Evolutionary conservation across 2,113 vertebrate species (phyloP), one percentile per base, ranked within the genome.

Genomic region (Orycteropus afer): DNA sequence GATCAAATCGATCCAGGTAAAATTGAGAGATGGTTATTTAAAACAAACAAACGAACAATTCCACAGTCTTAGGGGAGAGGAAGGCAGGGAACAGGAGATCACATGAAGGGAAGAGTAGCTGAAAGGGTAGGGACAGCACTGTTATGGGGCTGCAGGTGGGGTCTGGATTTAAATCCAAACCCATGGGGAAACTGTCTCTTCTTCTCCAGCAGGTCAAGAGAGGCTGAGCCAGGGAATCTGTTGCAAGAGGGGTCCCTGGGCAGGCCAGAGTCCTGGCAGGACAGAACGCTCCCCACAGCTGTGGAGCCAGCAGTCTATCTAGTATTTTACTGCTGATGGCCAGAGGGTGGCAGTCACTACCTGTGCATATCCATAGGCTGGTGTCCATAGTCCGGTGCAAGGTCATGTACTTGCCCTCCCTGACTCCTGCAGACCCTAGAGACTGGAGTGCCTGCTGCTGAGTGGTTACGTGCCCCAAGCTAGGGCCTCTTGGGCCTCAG

Each of bases 281-380:
- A 22, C 37, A 15, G 27, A 29, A 81, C 37, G 27, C 2, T 2
- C 14, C 29, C 27, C 18, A 40, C 7, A 11, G 27, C 51, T 0
- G 17, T 2, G 5, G 51, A 61, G 47, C 29, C 14, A 2, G 27
- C 9, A 20, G 32, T 13, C 84, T 1, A 8, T 13, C 84, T 1
- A 8, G 5, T 20, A 20, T 49, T 57, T 94, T 90, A 32, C 92
- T 18, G 7, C 0, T 1, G 1, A 15, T 59, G 71, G 53, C 96
- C 97, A 97, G 47, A 67, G 45, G 78, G 87, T 86, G 97, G 95
- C 95, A 96, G 95, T 71, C 90, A 20, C 73, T 0, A 34, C 89
- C 74, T 22, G 4, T 8, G 1, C 63, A 32, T 2, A 14, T 45
- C 51, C 51, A 1, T 49, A 3, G 8, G n/a, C 61, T 0, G 1